Percentiles rank a stretch among this genome's conserved stretches.
phyloP scores from a whole-genome alignment of 2,797 vertebrate species.

The Phrynocephalus vlangalii region DNA sequence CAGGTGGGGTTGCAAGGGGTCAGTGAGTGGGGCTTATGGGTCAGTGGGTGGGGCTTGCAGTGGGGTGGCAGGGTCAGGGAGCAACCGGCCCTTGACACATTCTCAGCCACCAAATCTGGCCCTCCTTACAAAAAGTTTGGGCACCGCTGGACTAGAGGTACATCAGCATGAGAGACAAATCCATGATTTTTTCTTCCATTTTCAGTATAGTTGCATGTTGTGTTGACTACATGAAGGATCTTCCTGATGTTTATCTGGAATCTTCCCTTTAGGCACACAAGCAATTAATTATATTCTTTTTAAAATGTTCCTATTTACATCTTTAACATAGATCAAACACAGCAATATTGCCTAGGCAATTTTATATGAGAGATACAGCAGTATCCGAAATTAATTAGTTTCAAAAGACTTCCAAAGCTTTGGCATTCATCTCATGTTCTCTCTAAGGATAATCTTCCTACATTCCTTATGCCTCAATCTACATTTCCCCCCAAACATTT shows the following conservation, averaged over 20 bases:
- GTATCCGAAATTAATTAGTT: slow-evolving; percentile 16
- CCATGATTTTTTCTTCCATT: neutral
- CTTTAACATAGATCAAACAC: slow-evolving; percentile 22
- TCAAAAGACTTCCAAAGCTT: neutral
- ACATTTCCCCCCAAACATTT: rapidly evolving
- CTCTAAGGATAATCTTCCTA: neutral
- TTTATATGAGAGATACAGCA: slow-evolving; percentile 28
- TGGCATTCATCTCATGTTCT: neutral
- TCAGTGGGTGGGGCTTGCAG: too few relatives aligned
- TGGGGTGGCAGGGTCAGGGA: too few relatives aligned
- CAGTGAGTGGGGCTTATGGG: too few relatives aligned
- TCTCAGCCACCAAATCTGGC: too few relatives aligned
- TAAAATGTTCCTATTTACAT: neutral
- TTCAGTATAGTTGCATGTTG: neutral
- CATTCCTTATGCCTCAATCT: neutral
- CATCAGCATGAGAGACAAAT: neutral
- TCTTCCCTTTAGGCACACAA: neutral
- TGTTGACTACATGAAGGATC: neutral
- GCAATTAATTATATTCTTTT: neutral
- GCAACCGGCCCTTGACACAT: too few relatives aligned
- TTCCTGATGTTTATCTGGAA: slow-evolving; percentile 16
- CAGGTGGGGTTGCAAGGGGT: too few relatives aligned
- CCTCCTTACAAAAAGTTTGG: too few relatives aligned
- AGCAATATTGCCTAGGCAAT: neutral
- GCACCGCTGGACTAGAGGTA: too few relatives aligned